Conservation (phyloP, 1,140 invertebrate species). For the Drosophila sulfurigaster region DNA sequence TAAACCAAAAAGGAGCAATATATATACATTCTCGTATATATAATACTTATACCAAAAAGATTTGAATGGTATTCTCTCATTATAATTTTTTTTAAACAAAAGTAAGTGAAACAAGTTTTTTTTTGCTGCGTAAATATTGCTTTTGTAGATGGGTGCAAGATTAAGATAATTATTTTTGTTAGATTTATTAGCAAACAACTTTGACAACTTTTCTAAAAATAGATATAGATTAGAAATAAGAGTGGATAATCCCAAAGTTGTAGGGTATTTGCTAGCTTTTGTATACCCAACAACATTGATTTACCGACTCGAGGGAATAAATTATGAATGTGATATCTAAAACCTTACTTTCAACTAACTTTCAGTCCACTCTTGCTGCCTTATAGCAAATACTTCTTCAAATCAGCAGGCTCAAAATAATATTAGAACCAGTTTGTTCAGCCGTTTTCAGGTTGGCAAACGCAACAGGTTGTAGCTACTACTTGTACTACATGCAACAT, state of each 20-base stretch:
- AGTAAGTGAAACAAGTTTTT: background rate
- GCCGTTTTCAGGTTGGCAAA: slow-evolving; percentile 25
- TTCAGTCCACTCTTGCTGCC: background rate
- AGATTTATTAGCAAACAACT: too few species aligned
- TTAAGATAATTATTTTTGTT: too few species aligned
- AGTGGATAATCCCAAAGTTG: too few species aligned
- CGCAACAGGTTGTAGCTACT: slow-evolving; percentile 37
- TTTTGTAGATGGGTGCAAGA: too few species aligned
- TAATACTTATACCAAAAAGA: slow-evolving; percentile 9
- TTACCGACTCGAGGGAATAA: background rate
- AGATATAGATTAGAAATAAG: too few species aligned
- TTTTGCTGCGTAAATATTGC: too few species aligned
- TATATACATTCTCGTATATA: slow-evolving; percentile 41
- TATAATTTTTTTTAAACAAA: background rate
- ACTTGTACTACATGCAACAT: background rate
- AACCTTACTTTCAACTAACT: background rate
- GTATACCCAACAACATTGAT: background rate
- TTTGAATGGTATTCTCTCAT: background rate
- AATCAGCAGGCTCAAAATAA: slow-evolving; percentile 11
- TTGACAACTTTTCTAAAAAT: too few species aligned
- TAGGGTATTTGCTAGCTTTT: background rate
- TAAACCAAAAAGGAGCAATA: slow-evolving; percentile 62
- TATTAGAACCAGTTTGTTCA: slow-evolving; percentile 55
- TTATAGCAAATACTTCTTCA: slow-evolving; percentile 17
- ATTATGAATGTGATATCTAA: background rate